Base-by-base conservation (phyloP, 2,797 vertebrate genomes). In the Ataeniobius toweri region DNA sequence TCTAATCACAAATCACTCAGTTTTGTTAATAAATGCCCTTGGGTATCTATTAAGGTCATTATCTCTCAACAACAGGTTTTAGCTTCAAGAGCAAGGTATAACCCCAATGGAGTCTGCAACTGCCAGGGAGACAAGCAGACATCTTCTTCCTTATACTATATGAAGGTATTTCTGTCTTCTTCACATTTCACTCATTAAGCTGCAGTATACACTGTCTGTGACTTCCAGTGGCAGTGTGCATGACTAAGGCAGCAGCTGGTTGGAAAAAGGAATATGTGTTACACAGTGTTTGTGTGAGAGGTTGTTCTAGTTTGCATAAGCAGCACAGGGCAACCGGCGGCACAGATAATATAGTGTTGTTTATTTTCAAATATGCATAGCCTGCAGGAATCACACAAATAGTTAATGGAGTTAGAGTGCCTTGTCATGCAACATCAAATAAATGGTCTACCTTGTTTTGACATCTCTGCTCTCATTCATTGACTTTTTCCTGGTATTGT, bases 331-430 rank as follows among this genome's bases (percentile, higher is more conserved):
- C 58, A 55, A 46, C 59, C 55, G 56, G 26, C 31, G 2, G 28
- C 50, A 81, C 6, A 48, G 77, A 80, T 71, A 81, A 79, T 74
- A 65, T 26, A 63, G 61, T 73, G 75, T 72, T 84, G 79, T 83
- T 88, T 81, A 76, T 83, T 82, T 79, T 77, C 2, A 73, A 77
- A 71, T 84, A 41, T 67, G 69, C 56, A 3, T 16, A 51, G 74
- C 83, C 87, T 80, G 73, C 53, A 76, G 87, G 58, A 61, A 81
- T 59, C 76, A 31, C 41, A 56, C 63, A 68, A 53, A 67, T 18
- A 31, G 59, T 71, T 67, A 73, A 74, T 79, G 73, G 79, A 75
- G 81, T 75, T 77, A 71, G 79, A 75, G 81, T 75, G 63, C 78
- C 55, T 22, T 16, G 28, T 36, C 39, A 48, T 51, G 51, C 16